Evolutionary conservation across 2,888 invertebrate genomes (phyloP), one percentile per base, ranked within the genome.

Genomic region (Pocota personata): DNA sequence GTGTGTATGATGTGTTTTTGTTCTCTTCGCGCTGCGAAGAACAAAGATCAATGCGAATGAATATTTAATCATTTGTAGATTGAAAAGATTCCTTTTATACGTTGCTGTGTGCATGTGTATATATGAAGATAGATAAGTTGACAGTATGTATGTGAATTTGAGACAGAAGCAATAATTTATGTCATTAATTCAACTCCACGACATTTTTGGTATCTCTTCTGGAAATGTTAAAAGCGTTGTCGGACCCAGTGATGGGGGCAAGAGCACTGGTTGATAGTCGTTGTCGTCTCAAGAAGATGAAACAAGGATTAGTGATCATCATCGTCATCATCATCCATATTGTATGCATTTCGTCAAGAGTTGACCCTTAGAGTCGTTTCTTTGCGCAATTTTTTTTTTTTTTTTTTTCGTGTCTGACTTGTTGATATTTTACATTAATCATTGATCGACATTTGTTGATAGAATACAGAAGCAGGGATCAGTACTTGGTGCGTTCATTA

Each of bases 111-210:
- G 12, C 32, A 71, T 78, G 46, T 60, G 67, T 67, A 48, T 69
- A 30, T 67, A 50, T 67, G 48, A 50, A 66, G 50, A 79, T 73
- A 83, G 73, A 73, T 83, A 78, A 69, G 69, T 84, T 79, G 73
- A 67, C 79, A 73, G 73, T 43, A 66, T 75, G 58, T 64, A 75
- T 69, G 71, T 76, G 80, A 64, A 80, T 84, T 84, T 84, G 80
- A 80, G 60, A 80, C 69, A 80, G 66, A 71, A 80, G 80, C 84
- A 80, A 86, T 86, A 86, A 86, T 80, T 86, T 86, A 86, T 80
- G 76, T 76, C 80, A 86, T 86, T 80, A 80, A 86, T 86, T 80
- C 80, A 86, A 76, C 71, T 80, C 80, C 14, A 76, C 66, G 76
- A 86, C 80, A 71, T 75, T 86, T 86, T 80, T 60, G 80, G 80